These are phyloP conservation scores for Elephantulus edwardii DNA, from an alignment of 2,113 vertebrate genomes.

Conservation along the genomic window DNA sequence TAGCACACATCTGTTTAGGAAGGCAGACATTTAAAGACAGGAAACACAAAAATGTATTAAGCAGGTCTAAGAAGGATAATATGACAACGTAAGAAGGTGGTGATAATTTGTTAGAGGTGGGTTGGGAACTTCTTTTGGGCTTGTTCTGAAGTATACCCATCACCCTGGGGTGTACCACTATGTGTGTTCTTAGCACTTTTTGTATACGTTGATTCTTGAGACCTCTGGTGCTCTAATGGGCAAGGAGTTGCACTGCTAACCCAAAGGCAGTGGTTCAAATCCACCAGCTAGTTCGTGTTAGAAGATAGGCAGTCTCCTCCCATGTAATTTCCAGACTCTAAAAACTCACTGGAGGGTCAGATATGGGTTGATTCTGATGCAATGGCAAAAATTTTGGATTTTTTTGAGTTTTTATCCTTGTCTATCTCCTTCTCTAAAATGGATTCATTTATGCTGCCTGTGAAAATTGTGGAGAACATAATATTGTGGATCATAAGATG, in stretches of 20 bases:
- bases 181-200: neutral
- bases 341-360: no score
- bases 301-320: no score
- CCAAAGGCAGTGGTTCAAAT: no score
- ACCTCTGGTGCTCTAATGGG: no score
- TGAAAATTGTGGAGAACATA: neutral
- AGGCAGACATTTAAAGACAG: constrained; percentile 3
- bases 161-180: rapidly evolving
- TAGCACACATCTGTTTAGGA: neutral
- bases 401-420: neutral
- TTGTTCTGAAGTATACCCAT: neutral
- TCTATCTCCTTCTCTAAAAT: neutral
- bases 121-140: neutral
- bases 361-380: no score
- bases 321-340: no score
- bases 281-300: no score
- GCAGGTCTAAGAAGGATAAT: neutral
- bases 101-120: neutral
- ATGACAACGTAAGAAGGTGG: neutral
- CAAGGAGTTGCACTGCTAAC: no score
- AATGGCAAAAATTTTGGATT: no score
- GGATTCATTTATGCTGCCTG: neutral
- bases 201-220: no score
- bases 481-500: neutral
- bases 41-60: neutral